Conservation (phyloP, 1,140 invertebrate genomes). For the Ctenoplectra terminalis region DNA sequence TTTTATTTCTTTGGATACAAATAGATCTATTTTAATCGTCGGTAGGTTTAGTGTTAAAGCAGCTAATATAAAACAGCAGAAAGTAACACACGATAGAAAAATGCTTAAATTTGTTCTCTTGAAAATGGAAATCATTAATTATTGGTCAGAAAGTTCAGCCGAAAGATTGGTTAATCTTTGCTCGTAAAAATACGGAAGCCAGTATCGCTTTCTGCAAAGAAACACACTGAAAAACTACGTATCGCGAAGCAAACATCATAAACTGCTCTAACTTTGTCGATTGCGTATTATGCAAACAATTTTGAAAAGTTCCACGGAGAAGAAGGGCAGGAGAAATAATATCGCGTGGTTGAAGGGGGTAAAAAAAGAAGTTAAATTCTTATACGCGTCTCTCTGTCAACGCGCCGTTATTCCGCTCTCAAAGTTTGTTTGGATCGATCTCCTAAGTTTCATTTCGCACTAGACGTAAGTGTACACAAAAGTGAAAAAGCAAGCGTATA, state of each 20-base stretch:
- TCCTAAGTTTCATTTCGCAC: constrained; percentile 26
- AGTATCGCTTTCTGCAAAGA: too few species aligned
- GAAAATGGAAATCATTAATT: too few species aligned
- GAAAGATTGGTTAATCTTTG: too few species aligned
- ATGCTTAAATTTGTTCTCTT: too few species aligned
- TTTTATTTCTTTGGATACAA: too few species aligned
- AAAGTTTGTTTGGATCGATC: constrained; percentile 35
- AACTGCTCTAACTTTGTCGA: constrained; percentile 44
- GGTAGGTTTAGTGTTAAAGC: too few species aligned
- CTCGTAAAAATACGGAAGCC: too few species aligned
- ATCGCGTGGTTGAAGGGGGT: neutral
- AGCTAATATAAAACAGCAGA: too few species aligned
- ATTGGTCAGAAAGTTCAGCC: too few species aligned
- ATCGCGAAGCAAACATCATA: constrained; percentile 67
- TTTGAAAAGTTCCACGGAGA: neutral
- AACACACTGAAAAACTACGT: too few species aligned
- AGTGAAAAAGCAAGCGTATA: constrained; percentile 19
- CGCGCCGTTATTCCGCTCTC: neutral
- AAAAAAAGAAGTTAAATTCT: neutral
- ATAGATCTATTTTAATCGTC: too few species aligned
- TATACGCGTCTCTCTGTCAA: neutral
- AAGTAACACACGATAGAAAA: too few species aligned
- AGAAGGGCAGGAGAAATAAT: neutral
- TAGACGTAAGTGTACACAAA: constrained; percentile 12
- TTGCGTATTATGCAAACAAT: constrained; percentile 2